Evolutionary conservation across 2,797 vertebrate genomes (phyloP), one percentile per base, ranked within the genome.

Genomic region (Cygnus olor): DNA sequence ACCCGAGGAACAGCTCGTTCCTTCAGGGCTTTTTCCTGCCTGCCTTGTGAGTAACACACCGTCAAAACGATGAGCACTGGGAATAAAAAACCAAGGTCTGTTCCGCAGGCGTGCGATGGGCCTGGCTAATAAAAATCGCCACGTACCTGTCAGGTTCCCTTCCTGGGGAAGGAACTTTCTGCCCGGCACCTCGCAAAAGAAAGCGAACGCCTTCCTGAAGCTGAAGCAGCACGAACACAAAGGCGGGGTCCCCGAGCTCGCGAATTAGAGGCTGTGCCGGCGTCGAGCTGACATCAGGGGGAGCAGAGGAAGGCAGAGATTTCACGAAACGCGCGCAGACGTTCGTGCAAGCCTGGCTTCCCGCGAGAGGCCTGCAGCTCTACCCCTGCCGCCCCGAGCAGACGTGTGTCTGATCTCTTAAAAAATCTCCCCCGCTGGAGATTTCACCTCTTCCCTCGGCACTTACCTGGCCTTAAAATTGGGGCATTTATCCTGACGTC

Each of bases 321-420:
- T 69, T 54, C 57, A 3, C 0, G 28, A 58, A 15, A 30, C 32
- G 18, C 0, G 0, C 36, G 36, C 14, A 17, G 51, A n/a, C 7
- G 4, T 1, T 0, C 18, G 25, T 60, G 47, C 0, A 1, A 82
- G 22, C 22, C 51, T 73, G 82, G 63, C 18, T 91, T 74, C 20
- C 27, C 22, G 14, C 45, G 36, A 30, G 9, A 25, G 71, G 44
- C n/a, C 22, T 0, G 6, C 78, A 11, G 38, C 71, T 32, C 58
- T 77, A 3, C 58, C n/a, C 22, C 11, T 66, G 3, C 44, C 5
- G 0, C 32, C 56, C 30, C 18, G 36, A 76, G 36, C 54, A 51
- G 36, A 9, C 0, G 3, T 1, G 0, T 56, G 24, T 47, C 40
- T 56, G 9, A 73, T 73, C 34, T 79, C 32, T 42, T 72, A 13